Evolutionary conservation across 1,140 invertebrate genomes (phyloP).

Genomic region (Diprion similis): DNA sequence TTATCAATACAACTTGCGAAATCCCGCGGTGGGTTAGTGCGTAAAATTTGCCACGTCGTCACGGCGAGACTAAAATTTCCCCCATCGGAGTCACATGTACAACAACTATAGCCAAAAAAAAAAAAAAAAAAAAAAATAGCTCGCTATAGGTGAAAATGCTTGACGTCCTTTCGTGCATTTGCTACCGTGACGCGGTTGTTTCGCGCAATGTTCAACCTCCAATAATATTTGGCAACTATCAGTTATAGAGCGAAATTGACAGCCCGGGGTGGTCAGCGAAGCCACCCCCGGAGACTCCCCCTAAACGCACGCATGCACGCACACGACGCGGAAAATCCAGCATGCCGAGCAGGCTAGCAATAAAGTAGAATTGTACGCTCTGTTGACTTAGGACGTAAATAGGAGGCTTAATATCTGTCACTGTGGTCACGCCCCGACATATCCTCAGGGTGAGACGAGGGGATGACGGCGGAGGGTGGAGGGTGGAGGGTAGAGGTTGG

Average conservation of each 20-base stretch:
- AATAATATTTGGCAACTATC: conserved; percentile 8
- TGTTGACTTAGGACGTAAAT: conserved; percentile 40
- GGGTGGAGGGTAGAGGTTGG: not conserved
- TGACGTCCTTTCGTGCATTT: too few relatives aligned
- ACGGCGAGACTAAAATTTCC: too few relatives aligned
- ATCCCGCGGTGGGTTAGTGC: too few relatives aligned
- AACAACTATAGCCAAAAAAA: too few relatives aligned
- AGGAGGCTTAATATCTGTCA: conserved; percentile 42
- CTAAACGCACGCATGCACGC: not conserved
- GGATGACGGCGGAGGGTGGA: not conserved
- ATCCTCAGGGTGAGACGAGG: conserved; percentile 16
- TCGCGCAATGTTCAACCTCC: not conserved
- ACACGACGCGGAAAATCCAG: not conserved
- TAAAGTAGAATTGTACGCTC: conserved; percentile 35
- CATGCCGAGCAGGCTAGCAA: conserved; percentile 22
- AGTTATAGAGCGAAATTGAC: not conserved
- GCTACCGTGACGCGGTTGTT: too few relatives aligned
- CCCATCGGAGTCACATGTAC: too few relatives aligned
- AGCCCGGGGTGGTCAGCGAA: not conserved
- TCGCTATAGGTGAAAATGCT: too few relatives aligned
- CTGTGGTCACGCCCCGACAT: conserved; percentile 29
- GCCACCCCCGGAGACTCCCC: not conserved
- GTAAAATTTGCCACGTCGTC: too few relatives aligned
- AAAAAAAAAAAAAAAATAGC: too few relatives aligned
- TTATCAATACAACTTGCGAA: too few relatives aligned